These are phyloP conservation scores for Panorpa germanica DNA, from an alignment of 2,888 invertebrate genomes.

Conservation along the genomic window DNA sequence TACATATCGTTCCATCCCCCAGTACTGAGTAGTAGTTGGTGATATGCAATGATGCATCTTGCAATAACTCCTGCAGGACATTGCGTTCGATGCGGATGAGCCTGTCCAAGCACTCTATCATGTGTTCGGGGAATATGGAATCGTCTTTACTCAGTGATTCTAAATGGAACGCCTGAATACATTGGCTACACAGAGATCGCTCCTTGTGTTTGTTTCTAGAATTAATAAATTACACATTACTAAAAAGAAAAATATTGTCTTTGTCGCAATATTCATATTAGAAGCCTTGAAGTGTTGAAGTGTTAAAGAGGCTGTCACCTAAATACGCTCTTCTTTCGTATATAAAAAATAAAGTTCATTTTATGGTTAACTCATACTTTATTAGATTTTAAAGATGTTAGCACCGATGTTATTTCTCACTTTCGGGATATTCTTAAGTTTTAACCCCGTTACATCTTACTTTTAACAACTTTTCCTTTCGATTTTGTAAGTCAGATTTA, in stretches of 20 bases:
- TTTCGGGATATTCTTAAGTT: too few species aligned
- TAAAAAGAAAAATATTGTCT: not conserved
- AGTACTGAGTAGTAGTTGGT: slow-evolving; percentile 84
- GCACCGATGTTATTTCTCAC: too few species aligned
- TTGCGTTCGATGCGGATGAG: too few species aligned
- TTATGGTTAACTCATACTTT: too few species aligned
- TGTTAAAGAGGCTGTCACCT: too few species aligned
- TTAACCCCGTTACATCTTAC: too few species aligned
- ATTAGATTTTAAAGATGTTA: too few species aligned
- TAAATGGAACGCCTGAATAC: slow-evolving; percentile 44
- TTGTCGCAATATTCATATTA: slow-evolving; percentile 3
- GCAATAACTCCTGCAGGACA: slow-evolving; percentile 24
- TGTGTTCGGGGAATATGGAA: slow-evolving; percentile 72
- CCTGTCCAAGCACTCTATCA: slow-evolving; percentile 68
- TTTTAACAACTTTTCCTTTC: too few species aligned
- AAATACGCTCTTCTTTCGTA: too few species aligned
- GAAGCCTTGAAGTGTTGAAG: too few species aligned
- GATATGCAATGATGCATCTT: slow-evolving; percentile 54
- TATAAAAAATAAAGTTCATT: too few species aligned
- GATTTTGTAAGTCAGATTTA: too few species aligned
- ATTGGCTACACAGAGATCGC: slow-evolving; percentile 45
- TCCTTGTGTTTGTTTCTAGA: slow-evolving; percentile 66
- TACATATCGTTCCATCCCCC: slow-evolving; percentile 76
- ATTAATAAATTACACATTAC: slow-evolving; percentile 1
- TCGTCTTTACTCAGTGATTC: slow-evolving; percentile 72